Conservation (phyloP, 2,113 vertebrate genomes). For the Myrmecobius fasciatus region DNA sequence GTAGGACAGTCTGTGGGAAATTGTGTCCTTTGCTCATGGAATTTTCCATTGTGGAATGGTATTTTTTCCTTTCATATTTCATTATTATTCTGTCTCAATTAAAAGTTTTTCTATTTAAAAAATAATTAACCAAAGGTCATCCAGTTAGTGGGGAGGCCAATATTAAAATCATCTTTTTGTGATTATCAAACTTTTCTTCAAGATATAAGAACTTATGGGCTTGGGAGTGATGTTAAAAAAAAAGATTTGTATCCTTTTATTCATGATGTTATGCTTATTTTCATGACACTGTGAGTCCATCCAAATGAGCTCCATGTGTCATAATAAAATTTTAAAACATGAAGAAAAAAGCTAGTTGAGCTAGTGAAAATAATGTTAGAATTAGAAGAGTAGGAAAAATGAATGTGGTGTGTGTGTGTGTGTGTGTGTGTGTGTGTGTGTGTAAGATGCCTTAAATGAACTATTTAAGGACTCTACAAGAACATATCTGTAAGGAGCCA, state of each 20-base stretch:
- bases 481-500: not conserved
- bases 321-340: not conserved
- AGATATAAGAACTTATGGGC: not conserved
- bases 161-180: not conserved
- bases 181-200: not conserved
- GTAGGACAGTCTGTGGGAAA: not conserved
- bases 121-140: not conserved
- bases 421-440: not conserved
- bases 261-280: not conserved
- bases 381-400: not conserved
- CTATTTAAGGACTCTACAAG: not conserved
- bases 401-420: not conserved
- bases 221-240: not conserved
- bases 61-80: not conserved
- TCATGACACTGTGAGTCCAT: not conserved
- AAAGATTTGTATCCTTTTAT: not conserved
- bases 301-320: not conserved
- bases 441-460: not conserved
- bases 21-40: not conserved
- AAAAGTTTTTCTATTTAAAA: not conserved
- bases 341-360: not conserved
- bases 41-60: not conserved
- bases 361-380: not conserved
- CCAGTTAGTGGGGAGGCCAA: not conserved
- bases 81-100: not conserved